phyloP scores from a whole-genome alignment of 2,113 vertebrate genomes.

The Neomonachus schauinslandi region DNA sequence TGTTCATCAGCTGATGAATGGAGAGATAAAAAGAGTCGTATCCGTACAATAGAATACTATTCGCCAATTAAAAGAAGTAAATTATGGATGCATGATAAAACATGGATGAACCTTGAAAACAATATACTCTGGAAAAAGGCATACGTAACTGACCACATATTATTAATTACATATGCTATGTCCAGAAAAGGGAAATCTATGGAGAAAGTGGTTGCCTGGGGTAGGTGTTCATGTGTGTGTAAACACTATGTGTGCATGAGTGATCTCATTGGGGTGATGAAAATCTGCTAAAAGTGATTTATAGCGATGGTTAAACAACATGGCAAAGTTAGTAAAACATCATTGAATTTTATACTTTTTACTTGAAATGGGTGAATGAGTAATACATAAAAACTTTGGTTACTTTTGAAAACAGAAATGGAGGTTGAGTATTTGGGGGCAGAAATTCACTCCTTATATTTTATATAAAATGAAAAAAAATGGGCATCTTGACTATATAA shows the following conservation, averaged over 20 bases:
- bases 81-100: not conserved
- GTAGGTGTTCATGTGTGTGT: rapidly evolving
- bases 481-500: not conserved
- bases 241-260: not conserved
- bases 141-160: not conserved
- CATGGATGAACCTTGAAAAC: not conserved
- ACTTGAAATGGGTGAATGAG: not conserved
- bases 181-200: not conserved
- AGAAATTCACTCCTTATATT: not conserved
- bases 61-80: not conserved
- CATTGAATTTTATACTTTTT: not conserved
- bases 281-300: not conserved
- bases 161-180: not conserved
- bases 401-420: not conserved
- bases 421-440: rapidly evolving
- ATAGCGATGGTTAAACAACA: not conserved
- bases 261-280: not conserved
- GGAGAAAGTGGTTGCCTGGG: not conserved
- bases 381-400: not conserved
- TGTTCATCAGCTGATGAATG: not conserved
- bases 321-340: not conserved
- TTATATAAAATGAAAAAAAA: not conserved
- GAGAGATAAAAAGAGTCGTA: not conserved
- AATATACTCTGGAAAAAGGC: not conserved
- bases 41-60: not conserved